Evolutionary conservation across 2,797 vertebrate species (phyloP).

Genomic region (Malacoraja senta): DNA sequence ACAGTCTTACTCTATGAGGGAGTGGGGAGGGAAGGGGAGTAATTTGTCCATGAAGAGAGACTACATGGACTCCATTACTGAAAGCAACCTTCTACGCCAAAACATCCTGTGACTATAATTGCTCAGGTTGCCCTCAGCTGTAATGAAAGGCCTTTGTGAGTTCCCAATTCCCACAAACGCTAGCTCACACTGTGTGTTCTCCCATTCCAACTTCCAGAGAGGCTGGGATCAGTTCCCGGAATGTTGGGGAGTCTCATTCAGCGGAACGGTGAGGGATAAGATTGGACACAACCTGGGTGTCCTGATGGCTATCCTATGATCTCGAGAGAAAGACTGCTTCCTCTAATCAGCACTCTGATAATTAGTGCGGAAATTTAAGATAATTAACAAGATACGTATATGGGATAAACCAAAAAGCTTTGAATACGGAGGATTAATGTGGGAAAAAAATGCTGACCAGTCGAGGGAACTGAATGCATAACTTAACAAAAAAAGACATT

Average conservation of each 20-base stretch:
- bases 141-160: background rate
- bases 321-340: background rate
- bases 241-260: background rate
- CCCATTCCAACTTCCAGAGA: background rate
- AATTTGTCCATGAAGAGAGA: too few relatives aligned
- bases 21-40: too few relatives aligned
- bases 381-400: background rate
- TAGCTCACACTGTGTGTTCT: background rate
- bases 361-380: background rate
- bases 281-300: background rate
- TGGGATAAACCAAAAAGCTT: background rate
- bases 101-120: too few relatives aligned
- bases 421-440: background rate
- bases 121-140: background rate
- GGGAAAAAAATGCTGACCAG: background rate
- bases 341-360: background rate
- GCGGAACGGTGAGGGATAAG: background rate
- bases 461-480: background rate
- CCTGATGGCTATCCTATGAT: background rate
- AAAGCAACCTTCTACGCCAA: too few relatives aligned
- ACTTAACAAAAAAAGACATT: background rate
- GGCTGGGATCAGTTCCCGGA: background rate
- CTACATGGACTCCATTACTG: too few relatives aligned
- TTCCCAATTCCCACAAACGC: background rate
- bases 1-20: too few relatives aligned